phyloP scores from a whole-genome alignment of 1,140 invertebrate genomes.

The Paracyclopina nana region DNA sequence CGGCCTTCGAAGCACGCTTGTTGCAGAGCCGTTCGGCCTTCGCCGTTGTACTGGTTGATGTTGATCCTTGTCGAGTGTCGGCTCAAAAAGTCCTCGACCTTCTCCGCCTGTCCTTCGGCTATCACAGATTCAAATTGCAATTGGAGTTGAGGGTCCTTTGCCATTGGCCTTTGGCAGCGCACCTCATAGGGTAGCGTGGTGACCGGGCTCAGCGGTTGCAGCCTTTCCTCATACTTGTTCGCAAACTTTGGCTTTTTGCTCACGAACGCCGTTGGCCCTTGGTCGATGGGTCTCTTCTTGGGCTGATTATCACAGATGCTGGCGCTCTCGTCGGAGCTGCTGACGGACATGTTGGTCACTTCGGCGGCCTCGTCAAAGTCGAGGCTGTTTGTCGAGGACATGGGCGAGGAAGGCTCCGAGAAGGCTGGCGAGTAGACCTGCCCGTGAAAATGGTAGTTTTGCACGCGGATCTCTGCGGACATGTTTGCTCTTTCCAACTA shows the following conservation, averaged over 20 bases:
- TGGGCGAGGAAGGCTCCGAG: background rate
- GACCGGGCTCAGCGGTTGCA: background rate
- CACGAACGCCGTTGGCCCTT: background rate
- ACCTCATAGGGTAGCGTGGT: background rate
- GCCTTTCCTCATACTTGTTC: background rate
- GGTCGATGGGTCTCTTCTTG: no score
- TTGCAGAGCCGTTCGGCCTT: conserved; percentile 31
- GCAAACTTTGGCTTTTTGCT: background rate
- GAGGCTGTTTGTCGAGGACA: background rate
- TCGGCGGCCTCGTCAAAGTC: background rate
- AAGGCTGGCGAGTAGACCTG: background rate
- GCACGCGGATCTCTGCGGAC: no score
- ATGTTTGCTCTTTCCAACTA: no score
- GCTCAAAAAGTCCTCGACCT: conserved; percentile 6
- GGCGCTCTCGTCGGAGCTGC: background rate
- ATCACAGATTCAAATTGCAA: background rate
- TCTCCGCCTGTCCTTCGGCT: background rate
- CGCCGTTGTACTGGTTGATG: conserved; percentile 27
- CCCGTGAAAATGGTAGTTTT: background rate
- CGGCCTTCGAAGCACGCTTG: conserved; percentile 28
- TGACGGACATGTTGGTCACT: background rate
- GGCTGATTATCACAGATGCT: no score
- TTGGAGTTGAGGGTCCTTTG: background rate
- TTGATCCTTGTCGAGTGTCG: conserved; percentile 7
- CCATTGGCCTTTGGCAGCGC: background rate